Conservation (phyloP, 2,888 invertebrate species). For the Pammene fasciana region DNA sequence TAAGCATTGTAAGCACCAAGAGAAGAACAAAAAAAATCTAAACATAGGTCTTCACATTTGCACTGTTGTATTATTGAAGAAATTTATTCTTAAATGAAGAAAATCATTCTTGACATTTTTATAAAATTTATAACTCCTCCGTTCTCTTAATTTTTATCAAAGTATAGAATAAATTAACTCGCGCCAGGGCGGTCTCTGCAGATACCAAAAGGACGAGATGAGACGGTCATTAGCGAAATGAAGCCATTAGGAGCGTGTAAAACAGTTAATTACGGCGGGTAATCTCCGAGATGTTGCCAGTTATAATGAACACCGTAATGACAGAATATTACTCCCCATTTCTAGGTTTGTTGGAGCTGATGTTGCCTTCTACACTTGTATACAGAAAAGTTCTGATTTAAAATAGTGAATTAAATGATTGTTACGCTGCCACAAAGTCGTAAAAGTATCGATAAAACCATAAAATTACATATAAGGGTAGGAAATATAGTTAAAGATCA, state of each 20-base stretch:
- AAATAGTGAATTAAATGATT: too few relatives aligned
- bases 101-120: background rate
- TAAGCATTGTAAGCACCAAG: too few relatives aligned
- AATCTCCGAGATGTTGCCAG: conserved; percentile 61
- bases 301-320: conserved; percentile 61
- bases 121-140: background rate
- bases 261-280: conserved; percentile 75
- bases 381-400: too few relatives aligned
- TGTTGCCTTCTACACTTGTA: background rate
- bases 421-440: too few relatives aligned
- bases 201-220: conserved; percentile 64
- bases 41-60: too few relatives aligned
- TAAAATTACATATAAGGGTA: too few relatives aligned
- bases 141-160: conserved; percentile 43
- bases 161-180: conserved; percentile 51
- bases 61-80: too few relatives aligned
- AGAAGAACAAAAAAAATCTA: too few relatives aligned
- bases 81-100: background rate
- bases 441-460: too few relatives aligned
- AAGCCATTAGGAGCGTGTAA: conserved; percentile 80
- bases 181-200: conserved; percentile 43
- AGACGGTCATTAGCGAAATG: conserved; percentile 77
- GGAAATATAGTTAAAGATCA: too few relatives aligned
- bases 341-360: conserved; percentile 27
- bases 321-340: conserved; percentile 45